phyloP scores from a whole-genome alignment of 2,888 invertebrate species.

The Luperina testacea region DNA sequence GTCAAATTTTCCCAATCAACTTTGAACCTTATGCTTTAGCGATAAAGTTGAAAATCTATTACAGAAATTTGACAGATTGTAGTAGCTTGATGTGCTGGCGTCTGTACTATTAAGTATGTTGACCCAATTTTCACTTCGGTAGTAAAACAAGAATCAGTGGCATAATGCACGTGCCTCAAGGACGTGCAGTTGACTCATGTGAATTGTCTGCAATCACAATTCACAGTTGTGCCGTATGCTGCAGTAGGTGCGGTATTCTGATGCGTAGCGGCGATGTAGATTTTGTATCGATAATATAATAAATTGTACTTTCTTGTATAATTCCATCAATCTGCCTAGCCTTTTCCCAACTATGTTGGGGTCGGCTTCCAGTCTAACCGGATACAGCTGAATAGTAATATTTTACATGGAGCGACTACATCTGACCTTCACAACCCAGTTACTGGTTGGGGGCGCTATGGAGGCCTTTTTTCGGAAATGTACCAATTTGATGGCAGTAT shows the following conservation, averaged over 20 bases:
- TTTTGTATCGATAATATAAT: conserved; percentile 13
- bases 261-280: conserved; percentile 6
- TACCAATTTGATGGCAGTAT: too few relatives aligned
- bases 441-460: not conserved
- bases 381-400: too few relatives aligned
- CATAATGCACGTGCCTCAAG: conserved; percentile 55
- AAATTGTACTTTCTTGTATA: not conserved
- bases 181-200: conserved; percentile 65
- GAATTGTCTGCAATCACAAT: conserved; percentile 66
- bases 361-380: not conserved
- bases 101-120: too few relatives aligned
- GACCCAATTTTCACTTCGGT: not conserved
- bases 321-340: not conserved
- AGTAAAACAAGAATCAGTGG: conserved; percentile 36
- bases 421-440: not conserved
- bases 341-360: not conserved
- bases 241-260: conserved; percentile 59
- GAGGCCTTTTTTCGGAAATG: too few relatives aligned
- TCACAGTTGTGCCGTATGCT: conserved; percentile 57
- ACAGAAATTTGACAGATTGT: too few relatives aligned
- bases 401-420: too few relatives aligned
- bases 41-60: too few relatives aligned
- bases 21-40: too few relatives aligned
- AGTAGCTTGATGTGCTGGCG: too few relatives aligned
- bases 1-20: too few relatives aligned